Conservation (phyloP, 2,113 vertebrate species). For the Dromiciops gliroides region DNA sequence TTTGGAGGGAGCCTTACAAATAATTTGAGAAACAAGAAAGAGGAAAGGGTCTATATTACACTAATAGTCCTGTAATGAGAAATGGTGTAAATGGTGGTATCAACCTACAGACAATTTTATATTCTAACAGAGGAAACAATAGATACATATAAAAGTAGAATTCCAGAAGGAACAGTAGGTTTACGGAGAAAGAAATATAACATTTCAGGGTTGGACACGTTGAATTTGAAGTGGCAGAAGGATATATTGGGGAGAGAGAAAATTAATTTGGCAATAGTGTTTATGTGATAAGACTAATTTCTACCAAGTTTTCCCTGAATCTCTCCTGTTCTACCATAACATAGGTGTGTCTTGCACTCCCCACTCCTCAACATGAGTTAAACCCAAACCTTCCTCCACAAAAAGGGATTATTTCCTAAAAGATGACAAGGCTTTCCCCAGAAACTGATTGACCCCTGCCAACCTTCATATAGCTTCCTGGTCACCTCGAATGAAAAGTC, state of each 20-base stretch:
- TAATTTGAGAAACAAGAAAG: not conserved
- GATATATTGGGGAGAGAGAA: not conserved
- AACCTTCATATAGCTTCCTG: not conserved
- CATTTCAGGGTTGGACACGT: not conserved
- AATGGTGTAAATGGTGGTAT: not conserved
- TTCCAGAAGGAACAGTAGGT: not conserved
- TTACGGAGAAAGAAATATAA: not conserved
- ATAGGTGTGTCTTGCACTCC: not conserved
- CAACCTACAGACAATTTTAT: not conserved
- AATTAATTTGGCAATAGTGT: not conserved
- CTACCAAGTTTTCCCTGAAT: not conserved
- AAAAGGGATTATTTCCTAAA: not conserved
- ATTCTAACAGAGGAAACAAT: not conserved
- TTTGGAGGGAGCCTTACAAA: not conserved
- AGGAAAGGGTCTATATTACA: not conserved
- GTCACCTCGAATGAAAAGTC: not conserved
- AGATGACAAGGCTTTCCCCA: not conserved
- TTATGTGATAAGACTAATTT: not conserved
- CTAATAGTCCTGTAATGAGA: not conserved
- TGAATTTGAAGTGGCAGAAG: not conserved
- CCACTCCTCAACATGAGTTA: not conserved
- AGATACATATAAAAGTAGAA: not conserved
- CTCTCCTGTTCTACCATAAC: not conserved
- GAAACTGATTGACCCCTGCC: not conserved
- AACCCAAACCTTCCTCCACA: not conserved